Percentiles rank a stretch among this genome's conserved stretches.
phyloP scores from a whole-genome alignment of 1,140 invertebrate genomes.

The Melitaea cinxia region DNA sequence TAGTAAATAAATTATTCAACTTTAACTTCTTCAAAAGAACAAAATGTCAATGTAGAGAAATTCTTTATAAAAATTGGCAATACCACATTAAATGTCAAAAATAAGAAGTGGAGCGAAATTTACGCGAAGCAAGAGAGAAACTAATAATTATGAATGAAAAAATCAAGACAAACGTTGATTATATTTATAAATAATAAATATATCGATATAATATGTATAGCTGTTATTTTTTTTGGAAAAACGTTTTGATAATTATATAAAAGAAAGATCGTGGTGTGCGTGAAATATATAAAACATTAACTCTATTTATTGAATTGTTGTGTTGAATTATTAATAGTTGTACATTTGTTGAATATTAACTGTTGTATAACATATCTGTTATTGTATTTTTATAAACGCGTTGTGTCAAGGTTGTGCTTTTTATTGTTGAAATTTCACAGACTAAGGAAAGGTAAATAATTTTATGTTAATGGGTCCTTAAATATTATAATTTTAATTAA shows the following conservation, averaged over 20 bases:
- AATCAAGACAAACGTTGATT: background rate
- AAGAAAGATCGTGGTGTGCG: background rate
- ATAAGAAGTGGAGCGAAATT: conserved; percentile 67
- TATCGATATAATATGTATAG: background rate
- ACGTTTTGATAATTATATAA: background rate
- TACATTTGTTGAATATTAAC: conserved; percentile 47
- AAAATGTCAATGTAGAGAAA: background rate
- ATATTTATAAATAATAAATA: background rate
- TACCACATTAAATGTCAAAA: conserved; percentile 59
- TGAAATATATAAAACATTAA: conserved; percentile 12
- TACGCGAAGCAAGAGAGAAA: conserved; percentile 47
- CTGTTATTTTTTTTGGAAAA: background rate
- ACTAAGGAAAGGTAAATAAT: conserved; percentile 58
- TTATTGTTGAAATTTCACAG: conserved; percentile 57
- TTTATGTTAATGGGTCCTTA: background rate
- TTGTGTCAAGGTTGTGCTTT: conserved; percentile 68
- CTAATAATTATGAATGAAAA: conserved; percentile 70
- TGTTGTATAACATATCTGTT: conserved; percentile 35
- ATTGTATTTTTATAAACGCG: conserved; percentile 39
- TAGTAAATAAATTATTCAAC: background rate
- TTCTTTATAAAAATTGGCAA: conserved; percentile 38
- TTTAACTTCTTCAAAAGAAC: background rate
- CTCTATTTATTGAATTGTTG: conserved; percentile 22
- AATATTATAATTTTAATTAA: background rate
- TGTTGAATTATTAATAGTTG: conserved; percentile 22